phyloP scores from a whole-genome alignment of 2,888 invertebrate genomes.

The Lycophotia porphyrea region DNA sequence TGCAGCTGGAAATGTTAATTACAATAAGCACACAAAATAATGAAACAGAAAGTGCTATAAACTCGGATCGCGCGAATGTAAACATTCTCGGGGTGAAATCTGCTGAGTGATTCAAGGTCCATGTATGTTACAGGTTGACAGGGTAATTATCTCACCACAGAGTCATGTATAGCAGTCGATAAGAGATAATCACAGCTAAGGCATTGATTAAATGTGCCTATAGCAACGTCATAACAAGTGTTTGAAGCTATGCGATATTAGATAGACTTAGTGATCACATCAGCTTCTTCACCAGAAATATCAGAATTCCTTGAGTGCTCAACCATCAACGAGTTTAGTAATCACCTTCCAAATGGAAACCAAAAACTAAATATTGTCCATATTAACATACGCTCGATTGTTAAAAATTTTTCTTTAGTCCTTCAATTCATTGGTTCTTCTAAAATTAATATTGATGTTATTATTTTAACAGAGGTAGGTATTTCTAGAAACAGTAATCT shows the following conservation, averaged over 20 bases:
- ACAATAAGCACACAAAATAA: neutral
- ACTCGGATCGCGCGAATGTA: neutral
- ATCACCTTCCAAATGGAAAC: no score
- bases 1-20: neutral
- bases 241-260: neutral
- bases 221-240: neutral
- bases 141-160: neutral
- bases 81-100: constrained; percentile 29
- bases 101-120: constrained; percentile 15
- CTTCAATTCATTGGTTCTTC: no score
- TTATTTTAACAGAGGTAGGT: no score
- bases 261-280: no score
- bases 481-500: no score
- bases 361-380: no score
- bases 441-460: no score
- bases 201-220: neutral
- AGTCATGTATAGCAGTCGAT: neutral
- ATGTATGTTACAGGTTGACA: neutral
- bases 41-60: constrained; percentile 28
- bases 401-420: no score
- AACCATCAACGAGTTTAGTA: no score
- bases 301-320: no score
- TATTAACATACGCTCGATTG: no score
- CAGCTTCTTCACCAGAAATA: no score
- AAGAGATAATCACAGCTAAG: neutral